Evolutionary conservation across 2,888 invertebrate genomes (phyloP), one percentile per base, ranked within the genome.

Genomic region (Silvanus unidentatus): DNA sequence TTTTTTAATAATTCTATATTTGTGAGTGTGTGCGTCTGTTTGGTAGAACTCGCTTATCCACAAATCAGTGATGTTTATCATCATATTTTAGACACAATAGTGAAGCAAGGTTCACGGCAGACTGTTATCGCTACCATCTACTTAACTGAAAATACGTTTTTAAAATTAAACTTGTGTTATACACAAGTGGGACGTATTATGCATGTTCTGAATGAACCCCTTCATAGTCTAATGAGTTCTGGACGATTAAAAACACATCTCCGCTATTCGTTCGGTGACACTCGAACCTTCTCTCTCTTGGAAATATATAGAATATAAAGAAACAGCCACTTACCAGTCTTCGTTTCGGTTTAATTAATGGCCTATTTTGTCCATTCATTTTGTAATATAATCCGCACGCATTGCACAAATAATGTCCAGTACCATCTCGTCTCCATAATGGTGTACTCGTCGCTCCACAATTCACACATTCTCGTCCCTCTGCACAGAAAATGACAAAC

Each of bases 351-450:
- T 98, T 98, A 78, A 97, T 96, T 69, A 99, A 85, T 48, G 98
- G 98, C 74, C 98, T 79, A 75, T 96, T 97, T 74, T 95, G 93
- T 65, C 98, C 98, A 76, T 99, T 99, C 96, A 98, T 98, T 81
- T 98, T 98, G 81, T 97, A 96, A 79, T 99, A 99, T 62, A 99
- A 85, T 63, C 98, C 99, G 75, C 99, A 99, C 60, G 99, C 99
- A 77, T 98, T 98, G 82, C 97, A 98, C 65, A 88, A 82, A 79
- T 97, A 98, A 74, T 92, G 94, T 38, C 97, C 98, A 58, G 96
- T 96, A 57, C 97, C 96, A 75, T 99, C 98, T 64, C 99, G 81
- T 69, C 95, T 82, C 95, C 95, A 89, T 51, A 99, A 80, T 12
- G 99, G 98, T 59, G 99, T 99, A 66, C 94, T 93, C 57, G 95